Conservation (phyloP, 2,797 vertebrate species). For the Glyptemys insculpta region DNA sequence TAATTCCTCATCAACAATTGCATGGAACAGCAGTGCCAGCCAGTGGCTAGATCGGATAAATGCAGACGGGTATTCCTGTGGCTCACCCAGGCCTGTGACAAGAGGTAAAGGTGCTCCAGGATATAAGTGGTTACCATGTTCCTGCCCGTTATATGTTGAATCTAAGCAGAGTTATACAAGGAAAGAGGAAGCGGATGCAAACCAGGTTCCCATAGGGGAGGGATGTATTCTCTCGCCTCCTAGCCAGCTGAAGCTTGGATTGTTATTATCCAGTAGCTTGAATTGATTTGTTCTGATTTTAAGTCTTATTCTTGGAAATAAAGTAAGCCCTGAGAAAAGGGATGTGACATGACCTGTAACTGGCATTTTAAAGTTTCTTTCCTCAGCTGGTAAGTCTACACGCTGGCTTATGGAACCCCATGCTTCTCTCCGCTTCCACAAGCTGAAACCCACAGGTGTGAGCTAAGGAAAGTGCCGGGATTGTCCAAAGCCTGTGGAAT, state of each 20-base stretch:
- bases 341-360: neutral
- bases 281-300: neutral
- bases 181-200: neutral
- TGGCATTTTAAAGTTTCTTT: neutral
- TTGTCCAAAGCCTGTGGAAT: neutral
- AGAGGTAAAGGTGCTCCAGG: neutral
- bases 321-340: neutral
- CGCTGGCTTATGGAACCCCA: neutral
- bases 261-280: neutral
- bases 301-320: neutral
- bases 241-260: neutral
- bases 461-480: neutral
- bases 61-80: slow-evolving; percentile 9
- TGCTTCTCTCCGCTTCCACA: neutral
- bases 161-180: neutral
- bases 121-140: neutral
- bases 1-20: neutral
- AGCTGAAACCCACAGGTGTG: neutral
- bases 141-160: neutral
- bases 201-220: neutral
- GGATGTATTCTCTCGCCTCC: neutral
- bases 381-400: neutral
- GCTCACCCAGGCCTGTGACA: neutral
- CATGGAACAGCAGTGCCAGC: slow-evolving; percentile 53
- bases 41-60: slow-evolving; percentile 53